Percentiles rank a stretch among this genome's conserved stretches.
Evolutionary conservation across 2,888 invertebrate genomes (phyloP).

Genomic region (Agrilus cyanescens): DNA sequence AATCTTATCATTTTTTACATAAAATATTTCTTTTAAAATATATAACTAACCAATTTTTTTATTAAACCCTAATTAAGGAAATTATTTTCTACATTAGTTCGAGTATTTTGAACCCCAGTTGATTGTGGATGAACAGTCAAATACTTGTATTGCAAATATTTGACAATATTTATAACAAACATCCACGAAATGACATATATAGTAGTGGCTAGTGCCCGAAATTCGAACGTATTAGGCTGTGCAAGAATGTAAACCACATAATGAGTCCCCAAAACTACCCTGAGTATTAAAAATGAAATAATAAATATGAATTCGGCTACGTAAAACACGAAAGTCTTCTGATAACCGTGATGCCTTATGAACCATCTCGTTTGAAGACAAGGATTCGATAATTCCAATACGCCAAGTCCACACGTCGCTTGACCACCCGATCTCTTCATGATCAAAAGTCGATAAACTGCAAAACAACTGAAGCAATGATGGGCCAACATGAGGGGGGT

Average conservation of each 20-base stretch:
- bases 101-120: neutral
- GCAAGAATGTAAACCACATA: constrained; percentile 35
- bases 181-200: constrained; percentile 32
- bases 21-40: no score
- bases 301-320: constrained; percentile 42
- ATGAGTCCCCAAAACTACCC: constrained; percentile 43
- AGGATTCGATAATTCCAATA: constrained; percentile 51
- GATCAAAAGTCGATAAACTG: constrained; percentile 40
- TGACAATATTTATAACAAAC: constrained; percentile 26
- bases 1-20: neutral
- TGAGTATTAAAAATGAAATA: constrained; percentile 36
- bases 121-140: neutral
- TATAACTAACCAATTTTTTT: no score
- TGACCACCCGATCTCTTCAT: constrained; percentile 40
- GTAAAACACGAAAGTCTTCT: constrained; percentile 35
- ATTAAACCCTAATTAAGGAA: neutral
- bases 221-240: constrained; percentile 36
- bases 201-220: constrained; percentile 21
- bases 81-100: neutral
- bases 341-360: constrained; percentile 40
- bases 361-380: constrained; percentile 52
- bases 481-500: constrained; percentile 43
- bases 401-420: constrained; percentile 42
- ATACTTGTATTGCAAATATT: constrained; percentile 25
- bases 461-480: constrained; percentile 40